Base-by-base conservation (phyloP, 2,113 vertebrate genomes). In the Oxygymnocypris stewartii region DNA sequence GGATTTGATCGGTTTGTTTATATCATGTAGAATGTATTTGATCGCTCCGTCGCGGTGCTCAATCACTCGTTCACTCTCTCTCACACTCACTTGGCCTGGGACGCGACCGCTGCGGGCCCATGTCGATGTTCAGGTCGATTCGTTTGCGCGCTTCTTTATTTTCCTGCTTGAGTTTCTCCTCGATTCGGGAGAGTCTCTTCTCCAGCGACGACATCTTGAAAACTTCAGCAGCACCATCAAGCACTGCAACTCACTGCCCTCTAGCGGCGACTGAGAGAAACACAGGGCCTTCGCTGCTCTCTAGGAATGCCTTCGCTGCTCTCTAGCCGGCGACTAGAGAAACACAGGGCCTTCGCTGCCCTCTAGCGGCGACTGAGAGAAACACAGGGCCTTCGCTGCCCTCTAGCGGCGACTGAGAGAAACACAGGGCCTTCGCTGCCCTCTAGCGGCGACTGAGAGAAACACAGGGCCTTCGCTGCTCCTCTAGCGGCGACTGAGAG, bases 181-280 rank as follows among this genome's bases (percentile, higher is more conserved):
- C 95, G 91, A 96, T 95, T 90, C 95, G 93, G 89, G 94, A 96
- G 89, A 96, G 92, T 91, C 95, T 96, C 94, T 96, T 93, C 89
- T 96, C 95, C 92, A 96, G 92, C 93, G 95, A 96, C 95, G 95
- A 96, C 94, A 96, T 96, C 94, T 96, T 95, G 95, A 95, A 95
- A 94, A 94, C 90, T 89, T 92, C 85, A 93, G 92, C 91, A 94
- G 92, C 92, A 93, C 89, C 93, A 93, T 93, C 90, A 91, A 94
- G 90, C 79, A 90, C 57, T 67, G 77, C 87, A 81, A 84, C 87
- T 74, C 44, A 80, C 87, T 84, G 91, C 91, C 92, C 88, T 90
- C 87, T 86, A 79, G 25, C 49, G 82, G 78, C 85, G 47, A 76
- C 69, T 1, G 65, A 57, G 71, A 25, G 35, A 57, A 80, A 65